Base-by-base conservation (phyloP, 2,797 vertebrate genomes). In the Spea hammondii region DNA sequence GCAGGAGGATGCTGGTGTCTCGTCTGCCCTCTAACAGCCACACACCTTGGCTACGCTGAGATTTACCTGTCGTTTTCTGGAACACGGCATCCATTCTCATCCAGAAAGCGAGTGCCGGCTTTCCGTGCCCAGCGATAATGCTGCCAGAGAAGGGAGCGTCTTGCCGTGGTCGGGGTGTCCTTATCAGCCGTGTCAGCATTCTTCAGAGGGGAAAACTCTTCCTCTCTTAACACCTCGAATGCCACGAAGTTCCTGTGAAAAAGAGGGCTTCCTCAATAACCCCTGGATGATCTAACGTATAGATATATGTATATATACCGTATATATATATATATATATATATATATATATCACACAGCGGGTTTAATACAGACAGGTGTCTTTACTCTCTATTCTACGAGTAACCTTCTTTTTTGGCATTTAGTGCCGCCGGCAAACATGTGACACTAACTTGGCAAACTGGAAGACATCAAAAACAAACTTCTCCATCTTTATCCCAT, bases 401-500 rank as follows among this genome's bases (percentile, higher is more conserved):
- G 3, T 32, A 32, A 32, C 32, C 32, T 32, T 32, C 32, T 32
- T 32, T 32, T 32, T 32, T 32, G 32, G 32, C 32, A 32, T 32
- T 32, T 32, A 32, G 32, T 32, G 32, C 48, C 12, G 57, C 65
- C 45, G 3, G n/a, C 4, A 14, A 45, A 53, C 6, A 51, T 6
- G 9, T 11, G 0, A 72, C 84, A 89, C 89, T 89, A 79, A 99
- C 97, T 93, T 94, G 67, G 97, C 94, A 83, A 99, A 99, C 69
- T 90, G 94, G 86, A 99, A 96, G 83, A 97, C 95, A 5, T 99
- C 97, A 87, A 99, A 99, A 77, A 99, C 96, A 87, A 98, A 99
- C 87, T 98, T 99, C 92, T 99, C 97, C 97, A 99, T 94, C 93
- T 99, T 99, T 78, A 99, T 97, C 72, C 93, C 96, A 0, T 98